These are phyloP conservation scores for Cossypha heuglini DNA, from an alignment of 2,797 vertebrate species.

Conservation along the genomic window DNA sequence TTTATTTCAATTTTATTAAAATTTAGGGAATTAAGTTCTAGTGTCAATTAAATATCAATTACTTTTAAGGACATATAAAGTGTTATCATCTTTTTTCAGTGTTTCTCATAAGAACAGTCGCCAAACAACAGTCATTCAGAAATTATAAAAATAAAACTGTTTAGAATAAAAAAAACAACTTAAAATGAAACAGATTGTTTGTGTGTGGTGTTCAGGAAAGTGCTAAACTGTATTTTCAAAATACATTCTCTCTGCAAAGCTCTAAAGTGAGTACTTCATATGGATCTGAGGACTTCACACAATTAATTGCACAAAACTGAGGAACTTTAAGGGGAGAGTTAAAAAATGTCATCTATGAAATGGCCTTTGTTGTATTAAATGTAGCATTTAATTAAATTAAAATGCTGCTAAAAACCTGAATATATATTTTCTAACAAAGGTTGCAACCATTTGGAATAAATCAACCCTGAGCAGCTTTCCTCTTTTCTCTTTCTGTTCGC, in stretches of 20 bases:
- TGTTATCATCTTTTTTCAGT: not conserved
- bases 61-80: not conserved
- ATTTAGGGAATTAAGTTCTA: not conserved
- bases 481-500: not conserved
- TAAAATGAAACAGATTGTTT: not conserved
- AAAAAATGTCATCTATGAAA: not conserved
- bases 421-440: not conserved
- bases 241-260: not conserved
- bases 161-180: not conserved
- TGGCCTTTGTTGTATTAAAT: not conserved
- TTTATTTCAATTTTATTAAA: not conserved
- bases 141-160: not conserved
- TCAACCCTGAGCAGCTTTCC: not conserved
- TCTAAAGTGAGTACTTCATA: not conserved
- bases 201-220: not conserved
- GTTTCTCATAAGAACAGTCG: not conserved
- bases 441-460: not conserved
- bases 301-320: not conserved
- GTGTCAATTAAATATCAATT: not conserved
- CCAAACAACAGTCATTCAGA: not conserved
- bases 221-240: not conserved
- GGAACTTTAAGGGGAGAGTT: not conserved
- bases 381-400: not conserved
- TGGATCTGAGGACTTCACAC: not conserved
- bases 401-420: not conserved